Base-by-base conservation (phyloP, 37 sponge, comb jelly and placozoan genomes). In the Eunapius fragilis region DNA sequence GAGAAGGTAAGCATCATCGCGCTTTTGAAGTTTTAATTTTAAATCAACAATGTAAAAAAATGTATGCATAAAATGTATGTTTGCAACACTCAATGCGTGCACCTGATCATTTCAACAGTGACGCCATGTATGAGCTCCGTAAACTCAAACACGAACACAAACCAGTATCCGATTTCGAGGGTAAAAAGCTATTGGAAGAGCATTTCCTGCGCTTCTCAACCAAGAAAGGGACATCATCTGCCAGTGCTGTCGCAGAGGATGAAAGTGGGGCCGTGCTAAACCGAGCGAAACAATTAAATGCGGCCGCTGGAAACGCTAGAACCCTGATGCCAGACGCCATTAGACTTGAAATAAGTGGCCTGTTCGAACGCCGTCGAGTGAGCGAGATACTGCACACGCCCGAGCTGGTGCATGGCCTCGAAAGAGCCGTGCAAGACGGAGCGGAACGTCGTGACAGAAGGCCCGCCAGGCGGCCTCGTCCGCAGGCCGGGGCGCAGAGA, bases 51-150 rank as follows among this genome's bases (percentile, higher is more conserved):
- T n/a, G n/a, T n/a, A n/a, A n/a, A n/a, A n/a, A n/a, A n/a, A n/a
- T n/a, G n/a, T n/a, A n/a, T n/a, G n/a, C n/a, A n/a, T n/a, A n/a
- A n/a, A n/a, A n/a, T n/a, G n/a, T n/a, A n/a, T n/a, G n/a, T n/a
- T n/a, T n/a, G n/a, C n/a, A n/a, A n/a, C n/a, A n/a, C n/a, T n/a
- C n/a, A n/a, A n/a, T n/a, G n/a, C n/a, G n/a, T n/a, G n/a, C n/a
- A n/a, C n/a, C n/a, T n/a, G n/a, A n/a, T 76, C 25, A 34, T 34
- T 5, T 24, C 24, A 41, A 5, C 69, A 89, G 89, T 49, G 89
- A 89, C 13, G 28, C 58, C 7, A 83, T 89, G 80, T 89, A 41
- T 76, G 89, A 89, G 48, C 89, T 89, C 5, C 78, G 89, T 10
- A 83, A 84, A 72, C 72, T 89, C 30, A 69, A 70, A 26, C 89